Conservation (phyloP, 2,113 vertebrate genomes). For the Lathamus discolor region DNA sequence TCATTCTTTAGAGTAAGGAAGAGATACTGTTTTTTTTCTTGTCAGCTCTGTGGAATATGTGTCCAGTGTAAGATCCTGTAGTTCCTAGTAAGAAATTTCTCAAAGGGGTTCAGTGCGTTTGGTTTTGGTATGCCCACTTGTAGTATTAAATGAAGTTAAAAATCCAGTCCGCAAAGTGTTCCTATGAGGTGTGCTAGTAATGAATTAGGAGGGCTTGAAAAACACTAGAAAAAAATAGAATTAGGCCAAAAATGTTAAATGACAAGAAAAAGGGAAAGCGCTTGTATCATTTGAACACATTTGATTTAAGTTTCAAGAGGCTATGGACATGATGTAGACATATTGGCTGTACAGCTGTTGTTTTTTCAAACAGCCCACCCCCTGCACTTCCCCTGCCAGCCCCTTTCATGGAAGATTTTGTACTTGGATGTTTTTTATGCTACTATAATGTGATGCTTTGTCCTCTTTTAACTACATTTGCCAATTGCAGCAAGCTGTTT, state of each 20-base stretch:
- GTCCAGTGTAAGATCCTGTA: background rate
- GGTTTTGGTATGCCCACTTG: background rate
- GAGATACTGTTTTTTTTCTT: background rate
- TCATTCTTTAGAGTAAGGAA: background rate
- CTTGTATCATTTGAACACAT: background rate
- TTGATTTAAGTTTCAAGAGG: background rate
- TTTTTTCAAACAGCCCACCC: conserved; percentile 11
- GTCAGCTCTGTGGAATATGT: background rate
- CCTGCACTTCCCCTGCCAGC: conserved; percentile 2
- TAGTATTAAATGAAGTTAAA: background rate
- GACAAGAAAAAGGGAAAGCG: background rate
- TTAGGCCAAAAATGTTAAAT: background rate
- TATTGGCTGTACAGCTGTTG: conserved; percentile 35
- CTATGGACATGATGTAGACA: background rate
- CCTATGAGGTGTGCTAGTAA: background rate
- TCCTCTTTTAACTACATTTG: background rate
- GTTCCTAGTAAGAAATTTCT: background rate
- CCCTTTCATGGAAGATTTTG: conserved; percentile 24
- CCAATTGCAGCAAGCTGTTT: conserved; percentile 18
- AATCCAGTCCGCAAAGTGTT: background rate
- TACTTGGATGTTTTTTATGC: conserved; percentile 33
- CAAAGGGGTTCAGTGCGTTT: background rate
- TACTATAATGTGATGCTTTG: background rate
- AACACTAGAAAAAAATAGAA: background rate
- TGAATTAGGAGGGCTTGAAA: background rate